Evolutionary conservation across 2,797 vertebrate species (phyloP).

Genomic region (Benthosema pterotum): DNA sequence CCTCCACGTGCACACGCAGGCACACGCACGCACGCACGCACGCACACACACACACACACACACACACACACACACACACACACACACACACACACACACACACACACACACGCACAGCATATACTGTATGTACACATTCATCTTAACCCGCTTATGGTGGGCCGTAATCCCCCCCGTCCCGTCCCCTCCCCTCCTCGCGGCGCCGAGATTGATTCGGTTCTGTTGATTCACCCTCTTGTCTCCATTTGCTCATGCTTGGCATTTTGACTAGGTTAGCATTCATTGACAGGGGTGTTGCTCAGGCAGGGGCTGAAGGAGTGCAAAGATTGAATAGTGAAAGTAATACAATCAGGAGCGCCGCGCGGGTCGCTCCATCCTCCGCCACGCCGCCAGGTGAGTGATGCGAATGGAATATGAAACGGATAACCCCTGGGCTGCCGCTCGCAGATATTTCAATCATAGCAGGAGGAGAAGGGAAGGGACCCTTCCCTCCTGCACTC

Average conservation of each 20-base stretch:
- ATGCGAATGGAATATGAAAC: slow-evolving; percentile 40
- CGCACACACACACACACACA: too few relatives aligned
- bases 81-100: slow-evolving; percentile 12
- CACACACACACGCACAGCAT: slow-evolving; percentile 10
- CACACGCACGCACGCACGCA: slow-evolving; percentile 36
- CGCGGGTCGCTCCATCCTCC: slow-evolving; percentile 30
- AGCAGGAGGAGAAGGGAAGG: slow-evolving; percentile 12
- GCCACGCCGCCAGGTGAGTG: slow-evolving; percentile 29
- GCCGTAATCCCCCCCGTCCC: slow-evolving; percentile 65
- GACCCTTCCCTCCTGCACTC: neutral
- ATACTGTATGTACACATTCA: slow-evolving; percentile 58
- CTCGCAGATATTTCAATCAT: slow-evolving; percentile 34
- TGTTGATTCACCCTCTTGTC: slow-evolving; percentile 54
- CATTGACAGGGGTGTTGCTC: slow-evolving; percentile 39
- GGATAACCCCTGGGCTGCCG: slow-evolving; percentile 14
- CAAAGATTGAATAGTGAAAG: slow-evolving; percentile 45
- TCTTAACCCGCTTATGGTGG: slow-evolving; percentile 61
- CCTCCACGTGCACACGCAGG: slow-evolving; percentile 25
- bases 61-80: too few relatives aligned
- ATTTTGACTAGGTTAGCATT: slow-evolving; percentile 63
- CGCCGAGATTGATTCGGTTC: slow-evolving; percentile 61
- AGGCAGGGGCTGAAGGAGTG: slow-evolving; percentile 10
- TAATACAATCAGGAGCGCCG: slow-evolving; percentile 20
- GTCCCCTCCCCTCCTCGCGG: slow-evolving; percentile 45
- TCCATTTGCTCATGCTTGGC: slow-evolving; percentile 51